phyloP scores from a whole-genome alignment of 2,797 vertebrate genomes.

The Erethizon dorsatum region DNA sequence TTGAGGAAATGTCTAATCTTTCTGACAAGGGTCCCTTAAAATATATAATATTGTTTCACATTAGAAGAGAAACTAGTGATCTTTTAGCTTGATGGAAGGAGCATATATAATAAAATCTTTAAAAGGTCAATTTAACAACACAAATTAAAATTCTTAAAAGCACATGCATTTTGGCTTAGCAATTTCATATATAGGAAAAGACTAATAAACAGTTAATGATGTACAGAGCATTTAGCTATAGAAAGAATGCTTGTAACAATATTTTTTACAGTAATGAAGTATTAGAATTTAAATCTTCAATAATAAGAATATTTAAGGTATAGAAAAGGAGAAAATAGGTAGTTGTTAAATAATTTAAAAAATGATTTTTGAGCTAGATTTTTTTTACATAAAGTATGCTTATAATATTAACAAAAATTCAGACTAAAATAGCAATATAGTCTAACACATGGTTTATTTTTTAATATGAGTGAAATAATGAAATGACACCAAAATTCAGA shows the following conservation, averaged over 20 bases:
- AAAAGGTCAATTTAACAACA: slow-evolving; percentile 48
- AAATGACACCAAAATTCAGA: slow-evolving; percentile 38
- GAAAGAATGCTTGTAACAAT: slow-evolving; percentile 20
- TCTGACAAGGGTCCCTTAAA: background rate
- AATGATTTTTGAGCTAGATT: slow-evolving; percentile 31
- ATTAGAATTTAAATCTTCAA: slow-evolving; percentile 55
- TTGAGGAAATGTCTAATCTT: background rate
- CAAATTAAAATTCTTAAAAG: slow-evolving; percentile 49
- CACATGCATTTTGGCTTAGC: background rate
- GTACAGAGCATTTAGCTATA: slow-evolving; percentile 23
- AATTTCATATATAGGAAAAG: slow-evolving; percentile 33
- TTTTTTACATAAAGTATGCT: slow-evolving; percentile 36
- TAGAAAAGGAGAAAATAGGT: slow-evolving; percentile 22
- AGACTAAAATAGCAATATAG: background rate
- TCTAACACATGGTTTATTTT: background rate
- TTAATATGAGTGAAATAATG: slow-evolving; percentile 46
- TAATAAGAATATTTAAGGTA: background rate
- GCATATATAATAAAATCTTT: background rate
- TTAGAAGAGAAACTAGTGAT: background rate
- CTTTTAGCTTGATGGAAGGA: background rate
- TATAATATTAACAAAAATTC: slow-evolving; percentile 4
- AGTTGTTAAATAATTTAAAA: slow-evolving; percentile 45
- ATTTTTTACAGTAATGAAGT: slow-evolving; percentile 34
- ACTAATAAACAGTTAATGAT: background rate
- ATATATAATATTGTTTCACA: background rate